Conservation (phyloP, 1,140 invertebrate genomes). For the Lordiphosa clarofinis region DNA sequence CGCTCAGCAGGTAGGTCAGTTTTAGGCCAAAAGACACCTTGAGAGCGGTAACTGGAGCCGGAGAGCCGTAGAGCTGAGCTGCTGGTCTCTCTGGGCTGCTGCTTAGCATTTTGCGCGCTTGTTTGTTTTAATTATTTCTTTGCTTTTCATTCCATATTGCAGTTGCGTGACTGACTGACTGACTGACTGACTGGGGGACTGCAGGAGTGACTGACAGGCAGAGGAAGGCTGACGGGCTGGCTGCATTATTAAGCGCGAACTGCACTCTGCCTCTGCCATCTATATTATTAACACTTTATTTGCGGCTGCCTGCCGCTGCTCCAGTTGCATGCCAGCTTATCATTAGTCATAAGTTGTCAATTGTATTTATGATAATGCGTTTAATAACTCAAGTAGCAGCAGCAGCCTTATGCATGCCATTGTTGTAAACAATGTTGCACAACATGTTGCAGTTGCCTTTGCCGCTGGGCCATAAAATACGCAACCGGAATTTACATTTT, state of each 20-base stretch:
- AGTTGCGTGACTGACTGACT: constrained; percentile 65
- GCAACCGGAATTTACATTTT: too few relatives aligned
- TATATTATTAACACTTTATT: constrained; percentile 78
- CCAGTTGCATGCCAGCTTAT: constrained; percentile 72
- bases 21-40: constrained; percentile 43
- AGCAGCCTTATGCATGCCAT: constrained; percentile 12
- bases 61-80: too few relatives aligned
- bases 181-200: constrained; percentile 23
- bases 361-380: constrained; percentile 77
- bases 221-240: constrained; percentile 27
- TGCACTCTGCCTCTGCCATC: constrained; percentile 63
- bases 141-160: constrained; percentile 56
- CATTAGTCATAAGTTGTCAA: constrained; percentile 78
- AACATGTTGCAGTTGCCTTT: constrained; percentile 15
- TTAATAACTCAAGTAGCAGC: constrained; percentile 73
- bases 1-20: constrained; percentile 65
- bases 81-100: constrained; percentile 28
- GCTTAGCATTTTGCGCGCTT: constrained; percentile 75
- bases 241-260: constrained; percentile 76
- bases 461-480: constrained; percentile 17
- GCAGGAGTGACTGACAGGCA: constrained; percentile 8
- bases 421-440: constrained; percentile 27
- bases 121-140: constrained; percentile 79
- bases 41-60: constrained; percentile 29
- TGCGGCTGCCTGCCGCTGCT: constrained; percentile 35